phyloP scores from a whole-genome alignment of 2,113 vertebrate species.

The Perognathus longimembris region DNA sequence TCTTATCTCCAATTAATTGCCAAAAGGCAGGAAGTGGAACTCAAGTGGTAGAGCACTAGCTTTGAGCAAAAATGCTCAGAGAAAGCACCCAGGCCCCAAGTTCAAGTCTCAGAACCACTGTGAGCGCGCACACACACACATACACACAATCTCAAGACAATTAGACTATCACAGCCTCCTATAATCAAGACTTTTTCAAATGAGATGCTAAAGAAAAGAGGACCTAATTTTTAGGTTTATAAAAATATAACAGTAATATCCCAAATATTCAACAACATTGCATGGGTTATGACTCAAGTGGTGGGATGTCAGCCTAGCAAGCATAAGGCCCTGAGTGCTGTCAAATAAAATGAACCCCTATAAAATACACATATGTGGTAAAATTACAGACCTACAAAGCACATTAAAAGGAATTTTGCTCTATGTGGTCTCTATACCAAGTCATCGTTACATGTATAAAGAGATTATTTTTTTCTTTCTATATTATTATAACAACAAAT shows the following conservation, averaged over 20 bases:
- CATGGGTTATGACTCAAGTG: neutral
- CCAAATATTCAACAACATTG: neutral
- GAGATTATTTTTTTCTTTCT: conserved; percentile 26
- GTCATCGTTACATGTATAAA: neutral
- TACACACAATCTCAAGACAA: neutral
- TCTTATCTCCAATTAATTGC: too few relatives aligned
- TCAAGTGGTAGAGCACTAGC: too few relatives aligned
- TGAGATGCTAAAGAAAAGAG: too few relatives aligned
- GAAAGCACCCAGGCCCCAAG: too few relatives aligned
- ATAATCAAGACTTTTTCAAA: neutral
- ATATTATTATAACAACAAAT: conserved; percentile 10
- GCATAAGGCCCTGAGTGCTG: too few relatives aligned
- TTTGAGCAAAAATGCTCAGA: too few relatives aligned
- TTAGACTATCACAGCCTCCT: neutral
- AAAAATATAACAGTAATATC: neutral
- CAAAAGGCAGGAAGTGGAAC: too few relatives aligned
- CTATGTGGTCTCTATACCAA: neutral
- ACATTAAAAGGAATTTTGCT: neutral
- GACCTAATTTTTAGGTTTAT: neutral
- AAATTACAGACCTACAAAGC: neutral
- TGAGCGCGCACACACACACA: too few relatives aligned
- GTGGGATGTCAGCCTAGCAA: too few relatives aligned
- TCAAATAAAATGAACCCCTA: too few relatives aligned
- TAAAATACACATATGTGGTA: neutral
- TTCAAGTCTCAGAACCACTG: too few relatives aligned